Conservation (phyloP, 64 coral and sea anemone genomes). For the Stichodactyla mertensii region DNA sequence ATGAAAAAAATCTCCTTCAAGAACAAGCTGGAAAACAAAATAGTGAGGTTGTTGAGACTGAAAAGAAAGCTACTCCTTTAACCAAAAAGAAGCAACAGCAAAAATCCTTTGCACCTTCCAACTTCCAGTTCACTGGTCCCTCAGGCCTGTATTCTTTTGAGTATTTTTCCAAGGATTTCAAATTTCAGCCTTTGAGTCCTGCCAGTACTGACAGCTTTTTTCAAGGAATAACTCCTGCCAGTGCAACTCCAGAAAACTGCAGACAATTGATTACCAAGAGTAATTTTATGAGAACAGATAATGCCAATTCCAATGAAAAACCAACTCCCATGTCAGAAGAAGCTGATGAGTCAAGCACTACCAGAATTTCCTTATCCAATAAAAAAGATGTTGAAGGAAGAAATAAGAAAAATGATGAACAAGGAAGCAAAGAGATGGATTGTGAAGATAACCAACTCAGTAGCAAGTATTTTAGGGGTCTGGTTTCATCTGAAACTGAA, state of each 20-base stretch:
- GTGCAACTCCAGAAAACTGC: background rate
- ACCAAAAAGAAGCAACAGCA: background rate
- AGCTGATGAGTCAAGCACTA: background rate
- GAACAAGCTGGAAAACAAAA: background rate
- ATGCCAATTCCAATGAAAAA: background rate
- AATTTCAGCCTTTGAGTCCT: conserved; percentile 76
- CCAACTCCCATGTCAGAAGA: background rate
- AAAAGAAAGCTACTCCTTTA: background rate
- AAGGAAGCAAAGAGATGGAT: background rate
- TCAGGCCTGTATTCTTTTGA: conserved; percentile 62
- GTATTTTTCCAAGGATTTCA: conserved; percentile 57
- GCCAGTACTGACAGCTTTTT: conserved; percentile 62
- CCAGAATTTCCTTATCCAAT: background rate
- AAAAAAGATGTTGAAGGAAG: background rate
- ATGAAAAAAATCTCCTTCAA: background rate
- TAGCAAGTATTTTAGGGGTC: conserved; percentile 68
- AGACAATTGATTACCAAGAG: background rate
- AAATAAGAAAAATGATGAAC: conserved; percentile 10
- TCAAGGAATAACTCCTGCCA: background rate
- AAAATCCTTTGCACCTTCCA: conserved; percentile 59
- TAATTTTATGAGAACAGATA: background rate
- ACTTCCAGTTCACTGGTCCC: conserved; percentile 73
- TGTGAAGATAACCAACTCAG: background rate
- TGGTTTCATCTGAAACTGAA: conserved; percentile 56
- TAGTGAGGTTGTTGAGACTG: background rate